Percentiles rank a stretch among this genome's conserved stretches.
Conservation (phyloP, 2,113 vertebrate genomes). For the Baryphthengus martii region DNA sequence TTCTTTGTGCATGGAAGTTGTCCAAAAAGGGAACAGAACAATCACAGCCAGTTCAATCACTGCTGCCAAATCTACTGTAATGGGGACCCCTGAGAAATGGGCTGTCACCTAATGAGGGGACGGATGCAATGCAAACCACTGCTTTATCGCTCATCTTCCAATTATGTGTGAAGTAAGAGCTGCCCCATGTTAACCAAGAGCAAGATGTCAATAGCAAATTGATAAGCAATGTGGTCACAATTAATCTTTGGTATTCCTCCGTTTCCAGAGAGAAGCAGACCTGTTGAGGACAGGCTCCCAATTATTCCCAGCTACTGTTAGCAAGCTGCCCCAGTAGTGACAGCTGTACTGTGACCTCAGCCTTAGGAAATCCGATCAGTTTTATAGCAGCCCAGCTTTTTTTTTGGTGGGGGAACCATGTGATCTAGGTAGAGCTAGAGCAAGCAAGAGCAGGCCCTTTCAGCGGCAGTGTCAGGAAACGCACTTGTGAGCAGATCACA, state of each 20-base stretch:
- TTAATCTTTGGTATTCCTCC: not conserved
- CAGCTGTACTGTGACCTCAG: accelerated
- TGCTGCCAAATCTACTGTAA: not conserved
- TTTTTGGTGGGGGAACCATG: not conserved
- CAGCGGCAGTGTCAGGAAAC: not conserved
- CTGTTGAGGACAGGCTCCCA: not conserved
- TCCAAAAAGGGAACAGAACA: not conserved
- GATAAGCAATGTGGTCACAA: not conserved
- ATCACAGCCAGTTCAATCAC: not conserved
- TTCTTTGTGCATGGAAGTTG: not conserved
- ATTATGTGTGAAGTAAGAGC: not conserved
- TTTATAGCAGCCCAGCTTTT: not conserved
- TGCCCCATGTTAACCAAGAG: not conserved
- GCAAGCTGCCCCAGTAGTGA: not conserved
- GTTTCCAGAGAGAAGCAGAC: not conserved
- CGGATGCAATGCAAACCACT: not conserved
- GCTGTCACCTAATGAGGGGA: not conserved
- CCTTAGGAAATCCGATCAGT: not conserved
- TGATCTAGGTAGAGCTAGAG: not conserved
- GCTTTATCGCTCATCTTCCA: not conserved
- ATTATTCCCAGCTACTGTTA: accelerated
- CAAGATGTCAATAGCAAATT: accelerated
- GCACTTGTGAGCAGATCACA: not conserved
- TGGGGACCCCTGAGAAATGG: not conserved
- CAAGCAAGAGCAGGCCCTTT: not conserved